phyloP scores from a whole-genome alignment of 1,140 invertebrate genomes.

The Mactra quadrangularis region DNA sequence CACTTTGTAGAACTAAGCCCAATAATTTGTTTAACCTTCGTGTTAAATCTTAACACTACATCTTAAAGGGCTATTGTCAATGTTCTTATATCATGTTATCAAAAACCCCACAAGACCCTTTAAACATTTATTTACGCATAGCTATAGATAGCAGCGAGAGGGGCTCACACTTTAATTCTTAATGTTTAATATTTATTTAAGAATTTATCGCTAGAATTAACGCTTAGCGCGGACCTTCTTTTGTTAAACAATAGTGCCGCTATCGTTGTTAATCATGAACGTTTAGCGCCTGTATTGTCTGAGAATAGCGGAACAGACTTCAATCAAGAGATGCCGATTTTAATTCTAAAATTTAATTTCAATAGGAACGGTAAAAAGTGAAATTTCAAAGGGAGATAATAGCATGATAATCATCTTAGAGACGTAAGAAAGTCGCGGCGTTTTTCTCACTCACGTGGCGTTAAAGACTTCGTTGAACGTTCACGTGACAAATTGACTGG shows the following conservation, averaged over 20 bases:
- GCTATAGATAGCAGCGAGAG: not conserved
- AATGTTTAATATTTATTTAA: conserved; percentile 56
- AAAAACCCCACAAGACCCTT: conserved; percentile 7
- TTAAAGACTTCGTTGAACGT: too few relatives aligned
- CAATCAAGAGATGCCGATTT: not conserved
- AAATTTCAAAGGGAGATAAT: not conserved
- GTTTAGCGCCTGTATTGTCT: conserved; percentile 19
- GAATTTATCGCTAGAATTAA: conserved; percentile 39
- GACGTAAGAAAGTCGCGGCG: not conserved
- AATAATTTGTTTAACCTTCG: conserved; percentile 57
- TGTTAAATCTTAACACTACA: conserved; percentile 44
- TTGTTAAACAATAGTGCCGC: not conserved
- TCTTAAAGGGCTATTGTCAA: conserved; percentile 5
- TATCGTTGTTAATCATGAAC: conserved; percentile 9
- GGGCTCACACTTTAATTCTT: conserved; percentile 14
- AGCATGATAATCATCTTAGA: not conserved
- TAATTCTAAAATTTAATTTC: not conserved
- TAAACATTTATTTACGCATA: conserved; percentile 43
- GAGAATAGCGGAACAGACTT: conserved; percentile 3
- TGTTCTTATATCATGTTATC: conserved; percentile 27
- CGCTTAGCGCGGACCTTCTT: conserved; percentile 14
- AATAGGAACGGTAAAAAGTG: not conserved
- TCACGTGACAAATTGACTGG: too few relatives aligned
- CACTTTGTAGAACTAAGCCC: conserved; percentile 15
- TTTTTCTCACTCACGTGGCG: not conserved